Conservation (phyloP, 1,140 invertebrate genomes). For the Achroia grisella region DNA sequence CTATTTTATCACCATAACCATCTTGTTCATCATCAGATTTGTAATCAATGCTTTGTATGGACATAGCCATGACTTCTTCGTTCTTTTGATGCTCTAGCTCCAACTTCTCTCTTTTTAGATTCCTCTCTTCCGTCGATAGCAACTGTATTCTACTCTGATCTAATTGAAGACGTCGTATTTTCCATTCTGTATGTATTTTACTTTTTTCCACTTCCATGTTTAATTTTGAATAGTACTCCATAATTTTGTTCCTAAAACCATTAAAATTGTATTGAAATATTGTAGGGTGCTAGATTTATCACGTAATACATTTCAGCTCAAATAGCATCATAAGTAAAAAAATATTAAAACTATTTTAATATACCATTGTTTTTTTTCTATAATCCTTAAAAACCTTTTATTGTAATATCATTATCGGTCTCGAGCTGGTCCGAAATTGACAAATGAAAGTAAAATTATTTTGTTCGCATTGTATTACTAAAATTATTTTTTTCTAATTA, state of each 20-base stretch:
- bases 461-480: too few species aligned
- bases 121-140: conserved; percentile 64
- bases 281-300: too few species aligned
- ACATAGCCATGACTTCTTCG: conserved; percentile 58
- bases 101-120: conserved; percentile 63
- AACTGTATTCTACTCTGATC: conserved; percentile 73
- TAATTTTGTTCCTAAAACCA: conserved; percentile 59
- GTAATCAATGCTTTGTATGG: conserved; percentile 41
- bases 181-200: conserved; percentile 74
- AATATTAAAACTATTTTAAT: too few species aligned
- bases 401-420: too few species aligned
- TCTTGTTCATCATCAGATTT: conserved; percentile 12
- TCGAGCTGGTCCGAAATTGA: too few species aligned
- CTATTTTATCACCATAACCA: conserved; percentile 16
- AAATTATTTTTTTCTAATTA: too few species aligned
- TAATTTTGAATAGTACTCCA: conserved; percentile 75
- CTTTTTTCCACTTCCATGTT: conserved; percentile 73
- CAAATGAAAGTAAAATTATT: too few species aligned
- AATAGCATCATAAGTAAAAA: too few species aligned
- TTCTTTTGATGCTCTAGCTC: conserved; percentile 62
- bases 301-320: too few species aligned
- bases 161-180: conserved; percentile 74
- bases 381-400: too few species aligned
- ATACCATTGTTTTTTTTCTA: too few species aligned
- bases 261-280: too few species aligned